Base-by-base conservation (phyloP, 1,140 invertebrate genomes). In the Caenorhabditis brenneri region DNA sequence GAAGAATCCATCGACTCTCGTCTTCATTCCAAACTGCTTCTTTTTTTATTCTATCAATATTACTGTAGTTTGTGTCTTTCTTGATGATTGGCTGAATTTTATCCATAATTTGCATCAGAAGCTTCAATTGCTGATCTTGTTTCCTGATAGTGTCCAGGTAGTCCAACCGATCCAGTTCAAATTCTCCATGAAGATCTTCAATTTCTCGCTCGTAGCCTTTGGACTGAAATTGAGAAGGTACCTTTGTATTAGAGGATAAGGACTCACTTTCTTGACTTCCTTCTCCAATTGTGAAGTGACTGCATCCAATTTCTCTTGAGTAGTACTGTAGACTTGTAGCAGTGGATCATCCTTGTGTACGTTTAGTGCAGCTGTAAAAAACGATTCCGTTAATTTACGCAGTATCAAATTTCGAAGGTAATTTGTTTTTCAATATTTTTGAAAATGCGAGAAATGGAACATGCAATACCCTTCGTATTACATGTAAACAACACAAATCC, bases 91-190 rank as follows among this genome's bases (percentile, higher is more conserved):
- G 94, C 39, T 94, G 92, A 12, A 95, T 92, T 91, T 94, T 94
- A 4, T 94, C 94, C 3, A 95, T 85, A 27, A 96, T 93, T 89
- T 94, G 93, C 60, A 93, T 92, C 36, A 94, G 91, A 15, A 95
- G 92, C 90, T 94, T 94, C 5, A 94, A 88, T 87, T 95, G 93
- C 87, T 93, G 93, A 60, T 95, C 94, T 88, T 95, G 94, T 89
- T 93, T 93, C 24, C 95, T 91, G 53, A 96, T 95, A 2, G 95
- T 95, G 90, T 96, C 95, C 55, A 96, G 91, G 88, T 96, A 96
- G 89, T 96, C 95, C 3, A 94, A 93, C 15, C 95, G 91, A 88
- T 96, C 95, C 80, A 93, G 92, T 91, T 96, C 94, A 91, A 96
- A 96, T 92, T 96, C 95, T 51, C 94, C 93, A 87, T 95, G 95